Conservation (phyloP, 92 coral and sea anemone species). For the Umimayanthus chanpuru region DNA sequence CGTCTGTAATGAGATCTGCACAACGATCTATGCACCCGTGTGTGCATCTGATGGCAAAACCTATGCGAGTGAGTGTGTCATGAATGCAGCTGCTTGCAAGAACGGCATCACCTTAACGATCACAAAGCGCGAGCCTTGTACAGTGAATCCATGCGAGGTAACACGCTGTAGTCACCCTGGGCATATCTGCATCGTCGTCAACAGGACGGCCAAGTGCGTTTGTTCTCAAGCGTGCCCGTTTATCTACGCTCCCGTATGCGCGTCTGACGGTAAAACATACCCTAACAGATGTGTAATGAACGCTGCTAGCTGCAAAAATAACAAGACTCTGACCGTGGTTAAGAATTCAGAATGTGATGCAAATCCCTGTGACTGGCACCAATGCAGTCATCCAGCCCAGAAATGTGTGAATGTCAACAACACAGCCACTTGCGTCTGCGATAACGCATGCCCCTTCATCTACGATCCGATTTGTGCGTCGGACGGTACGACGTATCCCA, state of each 20-base stretch:
- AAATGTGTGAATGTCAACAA: conserved; percentile 61
- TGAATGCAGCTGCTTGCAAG: conserved; percentile 39
- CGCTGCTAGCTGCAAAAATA: conserved; percentile 40
- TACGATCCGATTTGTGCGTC: conserved; percentile 89
- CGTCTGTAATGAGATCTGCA: conserved; percentile 32
- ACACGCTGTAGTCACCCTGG: conserved; percentile 24
- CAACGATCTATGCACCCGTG: conserved; percentile 19
- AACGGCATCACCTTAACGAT: conserved; percentile 44
- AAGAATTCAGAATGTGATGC: conserved; percentile 35
- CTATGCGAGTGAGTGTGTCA: conserved; percentile 44
- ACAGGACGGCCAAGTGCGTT: conserved; percentile 41
- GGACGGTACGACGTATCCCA: conserved; percentile 79
- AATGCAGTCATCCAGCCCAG: conserved; percentile 60
- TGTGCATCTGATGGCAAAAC: conserved; percentile 41
- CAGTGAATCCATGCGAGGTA: conserved; percentile 35
- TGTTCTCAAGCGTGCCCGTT: conserved; percentile 42
- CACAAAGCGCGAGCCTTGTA: conserved; percentile 44
- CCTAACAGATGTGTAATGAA: conserved; percentile 44
- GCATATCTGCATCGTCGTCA: conserved; percentile 26
- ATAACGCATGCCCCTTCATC: conserved; percentile 47
- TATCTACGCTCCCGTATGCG: conserved; percentile 54
- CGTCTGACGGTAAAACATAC: conserved; percentile 55
- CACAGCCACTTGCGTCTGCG: conserved; percentile 75
- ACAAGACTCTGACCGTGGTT: conserved; percentile 31
- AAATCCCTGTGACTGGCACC: conserved; percentile 51